These are phyloP conservation scores for Numenius phaeopus DNA, from an alignment of 2,797 vertebrate genomes.

Conservation along the genomic window DNA sequence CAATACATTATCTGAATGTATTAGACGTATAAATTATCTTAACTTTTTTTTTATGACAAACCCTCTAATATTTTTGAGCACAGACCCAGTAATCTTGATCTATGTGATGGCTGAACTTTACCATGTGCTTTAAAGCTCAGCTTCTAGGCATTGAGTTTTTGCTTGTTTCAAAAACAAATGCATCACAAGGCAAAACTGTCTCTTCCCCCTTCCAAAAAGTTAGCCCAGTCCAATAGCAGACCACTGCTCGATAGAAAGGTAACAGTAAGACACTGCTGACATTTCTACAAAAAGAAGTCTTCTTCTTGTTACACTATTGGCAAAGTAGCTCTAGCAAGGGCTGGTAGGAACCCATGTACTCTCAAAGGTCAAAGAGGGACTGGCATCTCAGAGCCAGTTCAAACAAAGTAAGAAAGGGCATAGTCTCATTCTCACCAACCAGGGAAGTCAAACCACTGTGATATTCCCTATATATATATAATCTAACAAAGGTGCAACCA, in stretches of 20 bases:
- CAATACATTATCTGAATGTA: conserved; percentile 1
- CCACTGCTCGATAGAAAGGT: neutral
- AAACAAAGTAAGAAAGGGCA: neutral
- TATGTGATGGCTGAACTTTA: neutral
- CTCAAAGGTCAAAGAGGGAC: neutral
- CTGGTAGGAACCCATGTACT: neutral
- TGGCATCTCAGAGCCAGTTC: neutral
- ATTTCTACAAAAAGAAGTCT: neutral
- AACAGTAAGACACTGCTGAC: neutral
- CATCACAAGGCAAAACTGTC: neutral
- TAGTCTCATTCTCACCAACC: rapidly evolving
- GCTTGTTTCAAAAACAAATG: neutral
- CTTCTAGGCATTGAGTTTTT: neutral
- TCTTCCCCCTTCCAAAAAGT: neutral
- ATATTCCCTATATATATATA: neutral
- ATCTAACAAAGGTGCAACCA: neutral
- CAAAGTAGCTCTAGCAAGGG: neutral
- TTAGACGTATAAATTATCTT: neutral
- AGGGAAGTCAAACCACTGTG: neutral
- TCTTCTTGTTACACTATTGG: neutral
- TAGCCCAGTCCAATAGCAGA: neutral
- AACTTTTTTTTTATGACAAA: neutral
- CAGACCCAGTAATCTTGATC: neutral
- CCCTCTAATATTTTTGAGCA: neutral
- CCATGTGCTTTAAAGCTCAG: neutral